Percentiles rank a stretch among this genome's conserved stretches.
These are phyloP conservation scores for Vicugna pacos DNA, from an alignment of 2,113 vertebrate species.

Conservation along the genomic window DNA sequence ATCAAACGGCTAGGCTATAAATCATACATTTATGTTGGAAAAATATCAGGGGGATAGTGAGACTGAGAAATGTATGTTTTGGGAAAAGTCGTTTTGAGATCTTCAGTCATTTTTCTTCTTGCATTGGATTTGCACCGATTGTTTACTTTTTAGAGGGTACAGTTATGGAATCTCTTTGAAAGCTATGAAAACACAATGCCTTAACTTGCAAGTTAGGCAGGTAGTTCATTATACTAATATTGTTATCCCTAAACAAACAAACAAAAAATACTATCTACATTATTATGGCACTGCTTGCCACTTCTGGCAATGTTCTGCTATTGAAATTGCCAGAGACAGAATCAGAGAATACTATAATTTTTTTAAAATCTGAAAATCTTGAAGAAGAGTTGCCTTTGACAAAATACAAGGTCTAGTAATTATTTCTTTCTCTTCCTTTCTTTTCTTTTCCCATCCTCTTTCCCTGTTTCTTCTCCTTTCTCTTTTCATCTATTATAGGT, in stretches of 20 bases:
- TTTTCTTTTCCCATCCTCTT: neutral
- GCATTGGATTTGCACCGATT: neutral
- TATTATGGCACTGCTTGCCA: neutral
- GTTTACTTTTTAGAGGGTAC: neutral
- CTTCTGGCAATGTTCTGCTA: neutral
- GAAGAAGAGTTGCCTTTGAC: neutral
- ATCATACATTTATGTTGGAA: neutral
- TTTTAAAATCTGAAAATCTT: neutral
- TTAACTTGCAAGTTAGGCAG: neutral
- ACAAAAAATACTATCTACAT: neutral
- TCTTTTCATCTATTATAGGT: neutral
- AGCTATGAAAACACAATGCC: neutral
- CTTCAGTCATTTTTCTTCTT: neutral
- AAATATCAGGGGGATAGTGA: neutral
- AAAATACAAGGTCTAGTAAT: neutral
- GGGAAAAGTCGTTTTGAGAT: slow-evolving; percentile 12
- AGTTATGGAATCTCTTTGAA: neutral
- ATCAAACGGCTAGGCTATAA: neutral
- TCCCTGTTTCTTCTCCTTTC: neutral
- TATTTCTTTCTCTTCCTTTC: neutral
- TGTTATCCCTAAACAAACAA: neutral
- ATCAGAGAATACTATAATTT: neutral
- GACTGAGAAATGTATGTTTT: neutral
- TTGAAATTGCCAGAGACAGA: neutral
- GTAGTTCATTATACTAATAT: neutral